Conservation (phyloP, 2,888 invertebrate genomes). For the Nowickia ferox region DNA sequence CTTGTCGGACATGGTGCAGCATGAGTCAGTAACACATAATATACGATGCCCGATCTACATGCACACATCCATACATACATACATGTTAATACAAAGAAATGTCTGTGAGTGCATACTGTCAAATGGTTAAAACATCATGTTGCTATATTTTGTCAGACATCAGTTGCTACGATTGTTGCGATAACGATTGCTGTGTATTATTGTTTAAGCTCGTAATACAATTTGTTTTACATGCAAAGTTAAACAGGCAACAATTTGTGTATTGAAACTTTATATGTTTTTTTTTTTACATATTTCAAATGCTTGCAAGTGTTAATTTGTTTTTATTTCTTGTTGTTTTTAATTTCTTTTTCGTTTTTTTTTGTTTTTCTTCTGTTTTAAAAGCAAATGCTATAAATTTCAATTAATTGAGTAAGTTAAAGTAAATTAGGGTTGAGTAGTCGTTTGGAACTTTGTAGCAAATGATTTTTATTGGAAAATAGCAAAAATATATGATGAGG, state of each 20-base stretch:
- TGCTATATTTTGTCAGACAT: conserved; percentile 44
- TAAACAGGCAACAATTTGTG: conserved; percentile 67
- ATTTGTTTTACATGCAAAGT: conserved; percentile 71
- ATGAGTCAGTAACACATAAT: conserved; percentile 17
- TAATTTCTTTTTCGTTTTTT: not conserved
- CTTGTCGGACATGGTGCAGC: conserved; percentile 33
- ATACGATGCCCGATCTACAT: conserved; percentile 14
- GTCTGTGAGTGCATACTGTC: not conserved
- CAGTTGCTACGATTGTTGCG: conserved; percentile 18
- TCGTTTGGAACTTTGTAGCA: conserved; percentile 3
- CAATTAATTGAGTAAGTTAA: conserved; percentile 28
- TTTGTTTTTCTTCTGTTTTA: not conserved
- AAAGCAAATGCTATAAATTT: conserved; percentile 46
- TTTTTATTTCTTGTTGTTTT: conserved; percentile 28
- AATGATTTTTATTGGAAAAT: not conserved
- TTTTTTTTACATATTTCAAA: conserved; percentile 22
- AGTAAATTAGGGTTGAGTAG: not conserved
- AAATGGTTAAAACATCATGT: conserved; percentile 45
- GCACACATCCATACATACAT: conserved; percentile 6
- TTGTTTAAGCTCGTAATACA: conserved; percentile 70
- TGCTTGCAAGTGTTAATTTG: conserved; percentile 56
- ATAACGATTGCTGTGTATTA: conserved; percentile 13
- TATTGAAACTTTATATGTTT: conserved; percentile 40
- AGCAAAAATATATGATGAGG: no score
- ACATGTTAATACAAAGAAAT: not conserved